A percentile compares a stretch with the other conserved stretches of the same genome.
Evolutionary conservation across 2,888 invertebrate species (phyloP).

Genomic region (Agrotis ipsilon): DNA sequence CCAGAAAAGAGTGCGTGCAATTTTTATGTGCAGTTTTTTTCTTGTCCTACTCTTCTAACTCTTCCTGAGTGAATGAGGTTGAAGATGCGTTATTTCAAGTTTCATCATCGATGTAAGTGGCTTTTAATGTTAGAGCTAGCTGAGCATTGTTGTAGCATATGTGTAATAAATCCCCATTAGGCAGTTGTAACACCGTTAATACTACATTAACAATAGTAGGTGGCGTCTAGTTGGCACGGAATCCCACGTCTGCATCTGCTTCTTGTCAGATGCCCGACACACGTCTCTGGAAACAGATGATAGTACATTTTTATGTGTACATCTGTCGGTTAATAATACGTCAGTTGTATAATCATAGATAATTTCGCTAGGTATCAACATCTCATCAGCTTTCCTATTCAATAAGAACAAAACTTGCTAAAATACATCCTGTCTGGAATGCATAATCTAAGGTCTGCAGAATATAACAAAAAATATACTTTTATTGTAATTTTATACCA

Average conservation of each 20-base stretch:
- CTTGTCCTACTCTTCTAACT: constrained; percentile 13
- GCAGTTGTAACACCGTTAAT: constrained; percentile 52
- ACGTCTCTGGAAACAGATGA: constrained; percentile 64
- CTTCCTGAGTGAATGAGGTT: constrained; percentile 21
- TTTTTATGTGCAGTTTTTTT: constrained; percentile 3
- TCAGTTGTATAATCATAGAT: constrained; percentile 55
- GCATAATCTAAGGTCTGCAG: constrained; percentile 15
- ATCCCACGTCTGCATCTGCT: constrained; percentile 72
- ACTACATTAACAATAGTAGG: constrained; percentile 61
- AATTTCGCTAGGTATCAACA: constrained; percentile 36
- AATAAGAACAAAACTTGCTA: constrained; percentile 10
- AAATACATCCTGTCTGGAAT: constrained; percentile 9
- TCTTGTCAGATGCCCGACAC: constrained; percentile 58
- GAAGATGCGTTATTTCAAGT: constrained; percentile 16
- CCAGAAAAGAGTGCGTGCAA: not conserved
- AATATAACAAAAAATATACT: constrained; percentile 1
- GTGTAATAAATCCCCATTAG: constrained; percentile 55
- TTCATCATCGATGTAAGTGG: constrained; percentile 36
- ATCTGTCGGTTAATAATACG: constrained; percentile 68
- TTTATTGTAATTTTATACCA: constrained; percentile 28
- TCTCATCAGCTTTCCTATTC: constrained; percentile 15
- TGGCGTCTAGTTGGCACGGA: constrained; percentile 61
- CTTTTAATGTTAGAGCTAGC: constrained; percentile 48
- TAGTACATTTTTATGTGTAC: constrained; percentile 42
- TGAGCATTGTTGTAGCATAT: constrained; percentile 36